A percentile compares a stretch with the other conserved stretches of the same genome.
phyloP scores from a whole-genome alignment of 1,140 invertebrate genomes.

The Tetraneura akinire region DNA sequence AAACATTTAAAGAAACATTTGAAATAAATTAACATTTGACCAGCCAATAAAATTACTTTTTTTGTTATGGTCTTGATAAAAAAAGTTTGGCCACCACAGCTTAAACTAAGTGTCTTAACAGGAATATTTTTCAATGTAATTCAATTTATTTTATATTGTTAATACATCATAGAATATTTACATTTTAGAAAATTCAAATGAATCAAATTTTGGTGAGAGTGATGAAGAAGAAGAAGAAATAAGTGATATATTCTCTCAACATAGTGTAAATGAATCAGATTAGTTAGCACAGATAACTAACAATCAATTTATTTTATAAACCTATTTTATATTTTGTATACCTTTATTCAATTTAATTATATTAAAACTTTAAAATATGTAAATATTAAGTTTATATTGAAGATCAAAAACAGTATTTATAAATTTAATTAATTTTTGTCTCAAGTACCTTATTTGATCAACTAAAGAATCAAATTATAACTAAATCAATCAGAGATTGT shows the following conservation, averaged over 20 bases:
- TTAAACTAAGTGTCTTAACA: too few relatives aligned
- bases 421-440: background rate
- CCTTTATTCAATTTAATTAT: too few relatives aligned
- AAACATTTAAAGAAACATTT: too few relatives aligned
- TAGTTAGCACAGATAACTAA: background rate
- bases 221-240: conserved; percentile 47
- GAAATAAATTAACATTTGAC: too few relatives aligned
- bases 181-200: conserved; percentile 47
- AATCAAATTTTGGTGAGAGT: conserved; percentile 46
- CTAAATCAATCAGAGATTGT: background rate
- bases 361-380: too few relatives aligned
- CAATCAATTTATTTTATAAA: background rate
- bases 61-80: too few relatives aligned
- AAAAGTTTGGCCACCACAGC: too few relatives aligned
- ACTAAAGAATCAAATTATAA: background rate
- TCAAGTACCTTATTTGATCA: background rate
- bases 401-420: background rate
- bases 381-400: background rate
- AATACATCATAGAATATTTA: too few relatives aligned
- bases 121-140: too few relatives aligned
- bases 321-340: background rate
- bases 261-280: conserved; percentile 42
- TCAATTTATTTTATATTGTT: too few relatives aligned
- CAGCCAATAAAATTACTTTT: too few relatives aligned
- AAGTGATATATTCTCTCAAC: conserved; percentile 43